Conservation (phyloP, 1,140 invertebrate genomes). For the Caenorhabditis brenneri region DNA sequence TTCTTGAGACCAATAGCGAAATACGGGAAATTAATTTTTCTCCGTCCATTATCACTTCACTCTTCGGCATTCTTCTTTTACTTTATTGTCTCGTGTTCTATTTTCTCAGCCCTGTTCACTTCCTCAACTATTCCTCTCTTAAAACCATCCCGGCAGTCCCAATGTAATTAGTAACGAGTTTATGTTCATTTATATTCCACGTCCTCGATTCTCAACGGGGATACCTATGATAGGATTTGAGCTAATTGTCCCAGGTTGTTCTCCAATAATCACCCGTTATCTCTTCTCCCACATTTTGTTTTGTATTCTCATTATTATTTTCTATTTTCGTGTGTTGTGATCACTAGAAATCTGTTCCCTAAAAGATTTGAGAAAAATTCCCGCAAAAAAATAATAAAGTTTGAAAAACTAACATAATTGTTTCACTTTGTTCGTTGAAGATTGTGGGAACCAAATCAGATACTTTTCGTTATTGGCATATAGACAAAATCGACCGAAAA, state of each 20-base stretch:
- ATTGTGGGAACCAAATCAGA: neutral
- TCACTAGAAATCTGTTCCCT: neutral
- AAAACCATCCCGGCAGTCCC: neutral
- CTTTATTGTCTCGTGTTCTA: neutral
- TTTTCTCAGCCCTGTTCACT: slow-evolving; percentile 22
- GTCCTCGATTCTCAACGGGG: neutral
- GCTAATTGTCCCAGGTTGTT: slow-evolving; percentile 11
- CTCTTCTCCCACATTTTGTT: neutral
- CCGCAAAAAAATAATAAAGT: slow-evolving; percentile 21
- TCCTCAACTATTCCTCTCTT: neutral
- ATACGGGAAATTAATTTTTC: neutral
- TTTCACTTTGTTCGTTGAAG: neutral
- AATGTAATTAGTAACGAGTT: slow-evolving; percentile 19
- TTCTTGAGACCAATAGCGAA: slow-evolving; percentile 28
- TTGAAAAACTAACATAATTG: neutral
- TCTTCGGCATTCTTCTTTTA: neutral
- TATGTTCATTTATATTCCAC: neutral
- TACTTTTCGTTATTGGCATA: no score
- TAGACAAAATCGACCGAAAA: neutral
- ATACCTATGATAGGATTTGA: slow-evolving; percentile 4
- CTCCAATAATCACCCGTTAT: neutral
- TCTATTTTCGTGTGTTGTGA: slow-evolving; percentile 13
- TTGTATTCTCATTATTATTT: neutral
- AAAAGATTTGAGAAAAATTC: slow-evolving; percentile 20
- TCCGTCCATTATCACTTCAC: neutral